A percentile compares a stretch with the other conserved stretches of the same genome.
Conservation (phyloP, 30 jellyfish, hydroid and myxozoan species). For the Cassiopea andromeda region DNA sequence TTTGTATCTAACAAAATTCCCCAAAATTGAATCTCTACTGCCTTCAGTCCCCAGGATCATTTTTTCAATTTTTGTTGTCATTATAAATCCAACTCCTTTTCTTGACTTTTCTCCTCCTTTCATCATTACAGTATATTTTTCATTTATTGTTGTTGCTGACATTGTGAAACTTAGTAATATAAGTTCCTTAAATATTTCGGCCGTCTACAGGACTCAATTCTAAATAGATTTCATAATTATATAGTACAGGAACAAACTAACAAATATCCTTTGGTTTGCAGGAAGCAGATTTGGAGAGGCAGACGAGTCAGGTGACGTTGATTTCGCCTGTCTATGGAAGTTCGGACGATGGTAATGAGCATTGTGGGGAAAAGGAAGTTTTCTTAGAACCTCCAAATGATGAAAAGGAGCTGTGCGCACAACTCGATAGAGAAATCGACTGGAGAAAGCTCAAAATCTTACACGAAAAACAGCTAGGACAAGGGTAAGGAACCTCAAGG, state of each 20-base stretch:
- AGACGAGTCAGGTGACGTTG: conserved; percentile 56
- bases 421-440: conserved; percentile 70
- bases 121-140: too few species aligned
- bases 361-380: conserved; percentile 22
- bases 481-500: conserved; percentile 43
- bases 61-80: too few species aligned
- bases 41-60: too few species aligned
- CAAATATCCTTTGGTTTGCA: background rate
- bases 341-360: conserved; percentile 63
- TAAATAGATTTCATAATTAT: too few species aligned
- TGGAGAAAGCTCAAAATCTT: conserved; percentile 48
- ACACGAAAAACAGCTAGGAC: conserved; percentile 75
- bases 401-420: conserved; percentile 80
- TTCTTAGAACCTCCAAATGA: conserved; percentile 87
- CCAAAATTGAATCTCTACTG: too few species aligned
- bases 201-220: too few species aligned
- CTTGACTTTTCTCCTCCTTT: too few species aligned
- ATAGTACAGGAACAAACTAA: background rate
- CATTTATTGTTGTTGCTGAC: too few species aligned
- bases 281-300: conserved; percentile 56
- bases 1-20: too few species aligned
- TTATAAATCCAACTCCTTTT: too few species aligned
- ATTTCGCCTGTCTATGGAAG: conserved; percentile 90
- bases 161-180: too few species aligned
- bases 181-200: too few species aligned